Base-by-base conservation (phyloP, 2,888 invertebrate species). In the Cotesia congregata region DNA sequence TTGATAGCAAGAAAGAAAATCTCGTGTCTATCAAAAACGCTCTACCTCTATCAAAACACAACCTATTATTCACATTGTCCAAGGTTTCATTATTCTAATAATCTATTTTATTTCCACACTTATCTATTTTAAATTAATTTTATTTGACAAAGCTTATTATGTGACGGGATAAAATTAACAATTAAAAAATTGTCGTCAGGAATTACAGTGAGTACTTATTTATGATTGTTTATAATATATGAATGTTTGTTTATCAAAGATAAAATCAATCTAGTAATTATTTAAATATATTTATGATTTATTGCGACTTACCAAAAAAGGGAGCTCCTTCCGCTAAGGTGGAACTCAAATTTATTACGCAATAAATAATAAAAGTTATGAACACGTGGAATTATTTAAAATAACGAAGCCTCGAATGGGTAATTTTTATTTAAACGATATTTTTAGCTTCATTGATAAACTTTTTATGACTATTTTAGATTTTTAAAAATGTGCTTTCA, bases 301-400 rank as follows among this genome's bases (percentile, higher is more conserved):
- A 30, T 72, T 17, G 7, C n/a, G n/a, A 85, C 88, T 87, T 77
- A 88, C 88, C 87, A 82, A 86, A 83, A 82, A 83, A 85, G 85
- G 84, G 83, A 85, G 83, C 84, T 85, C 86, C 85, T 86, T 86
- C 86, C 87, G 84, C 84, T 83, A 86, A 84, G 83, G 82, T 73
- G 81, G 76, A 83, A 82, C 79, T 69, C 81, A 50, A 50, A 50
- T 84, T 82, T 83, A 86, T 87, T 87, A 86, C 86, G 86, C 86
- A 86, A 86, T 82, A 83, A 83, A 83, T 80, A 78, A 85, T 80
- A 82, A 50, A 50, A 50, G 50, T 50, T 50, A 50, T 50, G 81
- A 81, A 88, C 88, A 87, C 86, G 87, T 87, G 87, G 67, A 73
- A 69, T 69, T 39, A 68, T 68, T 15, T 61, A 72, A 7, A 61